These are phyloP conservation scores for Sus scrofa DNA, from an alignment of 2,113 vertebrate genomes.

Conservation along the genomic window T2T-Sscrofa CM000812.6:166853001-166853500, in stretches of 20 bases:
- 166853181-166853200: background rate
- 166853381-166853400: background rate
- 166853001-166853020: background rate
- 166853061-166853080: background rate
- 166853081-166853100: background rate
- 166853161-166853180: background rate
- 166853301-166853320: background rate
- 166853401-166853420: background rate
- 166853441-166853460: background rate
- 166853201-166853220: background rate
- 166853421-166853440: background rate
- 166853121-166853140: background rate
- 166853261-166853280: background rate
- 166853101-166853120: background rate
- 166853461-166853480: background rate
- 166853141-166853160: background rate
- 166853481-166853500: background rate
- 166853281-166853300: background rate
- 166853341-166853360: background rate
- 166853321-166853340: background rate
- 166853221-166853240: background rate
- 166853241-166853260: background rate
- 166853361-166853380: too few relatives aligned
- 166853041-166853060: background rate
- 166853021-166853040: background rate